Conservation (phyloP, 2,113 vertebrate genomes). For the Eptesicus fuscus region DNA sequence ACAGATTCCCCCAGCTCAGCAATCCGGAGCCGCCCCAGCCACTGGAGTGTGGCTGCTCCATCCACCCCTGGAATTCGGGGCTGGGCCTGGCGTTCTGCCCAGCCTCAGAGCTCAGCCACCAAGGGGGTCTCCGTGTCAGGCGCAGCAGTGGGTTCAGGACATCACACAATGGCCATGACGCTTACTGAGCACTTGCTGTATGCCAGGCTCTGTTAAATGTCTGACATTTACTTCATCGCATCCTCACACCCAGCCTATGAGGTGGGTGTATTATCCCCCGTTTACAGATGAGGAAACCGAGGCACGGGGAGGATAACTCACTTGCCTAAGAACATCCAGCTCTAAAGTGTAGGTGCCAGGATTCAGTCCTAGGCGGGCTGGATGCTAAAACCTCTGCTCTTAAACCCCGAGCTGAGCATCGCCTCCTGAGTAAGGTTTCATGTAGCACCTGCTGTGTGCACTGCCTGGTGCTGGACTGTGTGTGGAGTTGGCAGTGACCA, state of each 20-base stretch:
- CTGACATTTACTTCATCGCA: background rate
- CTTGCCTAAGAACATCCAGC: background rate
- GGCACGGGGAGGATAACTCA: background rate
- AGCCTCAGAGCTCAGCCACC: background rate
- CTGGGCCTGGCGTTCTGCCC: background rate
- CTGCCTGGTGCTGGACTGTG: rapidly evolving
- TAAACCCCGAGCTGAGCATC: background rate
- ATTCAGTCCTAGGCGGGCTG: background rate
- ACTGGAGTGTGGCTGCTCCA: background rate
- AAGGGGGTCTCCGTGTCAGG: background rate
- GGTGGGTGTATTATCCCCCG: background rate
- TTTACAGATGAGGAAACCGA: background rate
- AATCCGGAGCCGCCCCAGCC: background rate
- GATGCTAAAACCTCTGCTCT: background rate
- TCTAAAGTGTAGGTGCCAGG: background rate
- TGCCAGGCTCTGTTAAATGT: background rate
- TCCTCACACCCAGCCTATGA: background rate
- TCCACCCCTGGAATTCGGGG: background rate
- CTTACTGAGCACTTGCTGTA: background rate
- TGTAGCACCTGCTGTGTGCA: background rate
- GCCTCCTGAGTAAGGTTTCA: background rate
- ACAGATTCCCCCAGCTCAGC: background rate
- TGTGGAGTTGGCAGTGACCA: rapidly evolving
- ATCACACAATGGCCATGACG: rapidly evolving
- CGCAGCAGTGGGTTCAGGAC: background rate